Evolutionary conservation across 2,797 vertebrate genomes (phyloP), one percentile per base, ranked within the genome.

Genomic region (Chaunax sp.): DNA sequence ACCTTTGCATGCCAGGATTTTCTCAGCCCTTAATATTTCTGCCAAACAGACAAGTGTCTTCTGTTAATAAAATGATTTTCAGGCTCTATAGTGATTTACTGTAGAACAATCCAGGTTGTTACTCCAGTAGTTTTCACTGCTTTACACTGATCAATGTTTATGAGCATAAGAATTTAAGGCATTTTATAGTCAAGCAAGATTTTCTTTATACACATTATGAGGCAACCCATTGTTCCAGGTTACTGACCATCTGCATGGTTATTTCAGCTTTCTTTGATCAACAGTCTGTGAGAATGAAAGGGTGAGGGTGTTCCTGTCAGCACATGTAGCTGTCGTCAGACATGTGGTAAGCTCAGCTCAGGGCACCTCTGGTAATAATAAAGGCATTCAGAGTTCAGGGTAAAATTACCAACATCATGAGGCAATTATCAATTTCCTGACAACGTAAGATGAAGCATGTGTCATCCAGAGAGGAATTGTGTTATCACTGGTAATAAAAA

Each of bases 381-480:
- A 78, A 74, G 67, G 53, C 63, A 71, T 80, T 83, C 67, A 81
- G 64, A 50, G 61, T 64, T 30, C 40, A 70, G 65, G 80, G 68
- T 78, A 38, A 75, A 83, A 86, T 85, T 75, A 81, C 81, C 50
- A 51, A 76, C 85, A 86, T 85, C 79, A 61, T 84, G 81, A 80
- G 77, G 70, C 80, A 85, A 87, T 91, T 82, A 78, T 61, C 69
- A 75, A 41, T 65, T 82, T 82, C 78, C 82, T 80, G 78, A 59
- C 47, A 14, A 69, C 45, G 61, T 56, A 68, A 45, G 50, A 75
- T 69, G 44, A 77, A 82, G 81, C 56, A 35, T 62, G 45, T 16
- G 8, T 81, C 85, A 82, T 51, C 43, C 44, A 55, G 64, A 61
- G 44, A 78, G 58, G 44, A 19, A 13, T 55, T 53, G 46, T 57